Evolutionary conservation across 53 echinoderm and acorn worm genomes (phyloP).

Genomic region (Pentamera pediparva): DNA sequence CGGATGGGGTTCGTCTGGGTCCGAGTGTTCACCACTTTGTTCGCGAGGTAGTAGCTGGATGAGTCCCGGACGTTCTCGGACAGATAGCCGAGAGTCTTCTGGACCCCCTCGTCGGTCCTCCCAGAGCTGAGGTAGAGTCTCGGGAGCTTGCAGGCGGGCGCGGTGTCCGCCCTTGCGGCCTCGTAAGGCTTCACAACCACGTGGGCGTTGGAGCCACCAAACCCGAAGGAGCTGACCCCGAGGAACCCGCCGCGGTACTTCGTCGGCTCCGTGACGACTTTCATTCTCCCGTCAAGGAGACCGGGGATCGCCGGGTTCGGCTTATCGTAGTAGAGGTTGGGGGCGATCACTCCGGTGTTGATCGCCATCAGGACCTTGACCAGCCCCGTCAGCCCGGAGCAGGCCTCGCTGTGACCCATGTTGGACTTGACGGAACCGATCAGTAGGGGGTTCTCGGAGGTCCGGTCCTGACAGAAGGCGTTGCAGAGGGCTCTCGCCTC

Average conservation of each 20-base stretch:
- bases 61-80: no score
- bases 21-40: no score
- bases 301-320: constrained; percentile 71
- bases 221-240: constrained; percentile 76
- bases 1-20: no score
- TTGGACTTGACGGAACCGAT: constrained; percentile 85
- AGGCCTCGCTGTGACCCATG: constrained; percentile 78
- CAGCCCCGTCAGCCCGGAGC: constrained; percentile 67
- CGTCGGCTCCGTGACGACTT: constrained; percentile 61
- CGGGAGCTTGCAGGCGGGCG: background rate
- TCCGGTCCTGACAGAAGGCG: constrained; percentile 62
- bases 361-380: constrained; percentile 52
- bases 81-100: constrained; percentile 33
- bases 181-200: constrained; percentile 52
- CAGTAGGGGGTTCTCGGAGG: constrained; percentile 54
- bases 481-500: constrained; percentile 61
- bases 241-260: constrained; percentile 51
- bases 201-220: constrained; percentile 77
- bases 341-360: constrained; percentile 59
- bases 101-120: constrained; percentile 54
- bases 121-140: constrained; percentile 47
- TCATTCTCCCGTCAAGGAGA: constrained; percentile 60
- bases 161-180: background rate
- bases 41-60: no score
- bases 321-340: constrained; percentile 63